Base-by-base conservation (phyloP, 2,113 vertebrate genomes). In the Megatriorchis doriae region DNA sequence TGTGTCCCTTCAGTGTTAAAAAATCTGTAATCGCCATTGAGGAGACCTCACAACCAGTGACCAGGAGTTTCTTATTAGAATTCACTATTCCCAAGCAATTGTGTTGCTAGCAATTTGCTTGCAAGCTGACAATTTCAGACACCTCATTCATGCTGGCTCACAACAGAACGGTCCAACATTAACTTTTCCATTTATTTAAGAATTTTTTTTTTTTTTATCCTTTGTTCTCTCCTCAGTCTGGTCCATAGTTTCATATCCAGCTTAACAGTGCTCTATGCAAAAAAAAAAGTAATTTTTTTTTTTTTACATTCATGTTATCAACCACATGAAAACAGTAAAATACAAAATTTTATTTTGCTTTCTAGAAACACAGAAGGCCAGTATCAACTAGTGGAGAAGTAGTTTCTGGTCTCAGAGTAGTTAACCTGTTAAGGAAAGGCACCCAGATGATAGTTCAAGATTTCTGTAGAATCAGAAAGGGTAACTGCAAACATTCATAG, bases 371-470 rank as follows among this genome's bases (percentile, higher is more conserved):
- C 18, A 75, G 81, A 89, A 96, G 78, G 91, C 93, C 90, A 95
- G 66, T 61, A 91, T 85, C 78, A 90, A 38, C 84, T 93, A 93
- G 67, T 38, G 43, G 84, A 95, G 91, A 82, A 95, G 56, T 95
- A 59, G 90, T 89, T 95, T 92, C 95, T 93, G 91, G 88, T 87
- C 63, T 96, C 88, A 92, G 77, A 96, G 63, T 63, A 91, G 83
- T 89, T 75, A 86, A 75, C 56, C 66, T 75, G 40, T 65, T 88
- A 94, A 90, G 93, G 74, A 95, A 98, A 98, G 97, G 97, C 97
- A 97, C 98, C 93, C 71, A 19, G 90, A 97, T 86, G 82, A 96
- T 50, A 94, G 75, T 94, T 93, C 85, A 96, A 97, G 94, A 84
- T 48, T 84, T 91, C 68, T 52, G 88, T 77, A 90, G 77, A 96